Conservation (phyloP, 2,113 vertebrate genomes). For the Thermophis baileyi region DNA sequence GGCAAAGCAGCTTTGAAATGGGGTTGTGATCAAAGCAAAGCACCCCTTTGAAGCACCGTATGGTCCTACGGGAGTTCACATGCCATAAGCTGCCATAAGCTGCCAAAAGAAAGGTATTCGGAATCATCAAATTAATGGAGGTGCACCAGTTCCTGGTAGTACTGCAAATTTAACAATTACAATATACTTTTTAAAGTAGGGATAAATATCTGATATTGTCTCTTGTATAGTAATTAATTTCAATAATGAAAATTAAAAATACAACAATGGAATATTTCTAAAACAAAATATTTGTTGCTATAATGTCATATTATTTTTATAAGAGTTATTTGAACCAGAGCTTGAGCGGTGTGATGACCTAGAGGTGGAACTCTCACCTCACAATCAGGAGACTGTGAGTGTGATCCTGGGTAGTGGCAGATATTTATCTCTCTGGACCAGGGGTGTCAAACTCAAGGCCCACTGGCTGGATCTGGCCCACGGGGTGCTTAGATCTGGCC, state of each 20-base stretch:
- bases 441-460: too few species aligned
- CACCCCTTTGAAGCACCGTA: background rate
- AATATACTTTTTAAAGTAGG: background rate
- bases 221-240: background rate
- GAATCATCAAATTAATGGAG: background rate
- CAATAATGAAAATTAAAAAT: background rate
- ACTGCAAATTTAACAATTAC: background rate
- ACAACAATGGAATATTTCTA: background rate
- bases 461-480: too few species aligned
- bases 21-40: background rate
- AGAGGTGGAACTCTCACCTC: background rate
- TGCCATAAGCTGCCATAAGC: background rate
- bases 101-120: background rate
- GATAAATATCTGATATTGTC: background rate
- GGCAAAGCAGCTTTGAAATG: background rate
- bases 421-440: background rate
- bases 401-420: background rate
- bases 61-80: background rate
- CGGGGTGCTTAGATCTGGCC: too few species aligned
- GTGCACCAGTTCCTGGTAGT: background rate
- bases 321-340: background rate
- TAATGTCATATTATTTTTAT: background rate
- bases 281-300: background rate
- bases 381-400: background rate
- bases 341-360: background rate